These are phyloP conservation scores for Chloropsis cyanopogon DNA, from an alignment of 2,113 vertebrate species.

Conservation along the genomic window DNA sequence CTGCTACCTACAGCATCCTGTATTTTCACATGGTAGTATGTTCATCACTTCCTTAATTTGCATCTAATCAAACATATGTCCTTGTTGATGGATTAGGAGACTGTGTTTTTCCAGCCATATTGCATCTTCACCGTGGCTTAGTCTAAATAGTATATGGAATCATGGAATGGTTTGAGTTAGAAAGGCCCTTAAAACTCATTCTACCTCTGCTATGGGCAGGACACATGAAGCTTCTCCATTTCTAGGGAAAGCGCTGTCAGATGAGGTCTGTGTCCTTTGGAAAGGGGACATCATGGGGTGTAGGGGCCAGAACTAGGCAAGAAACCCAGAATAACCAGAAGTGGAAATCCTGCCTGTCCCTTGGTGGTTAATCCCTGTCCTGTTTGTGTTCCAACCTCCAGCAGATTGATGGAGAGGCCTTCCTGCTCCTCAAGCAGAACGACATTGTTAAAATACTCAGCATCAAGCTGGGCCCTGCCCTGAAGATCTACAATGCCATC, in stretches of 20 bases:
- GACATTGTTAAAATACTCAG: slow-evolving; percentile 92
- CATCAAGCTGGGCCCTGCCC: slow-evolving; percentile 89
- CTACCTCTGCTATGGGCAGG: neutral
- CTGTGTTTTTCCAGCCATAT: neutral
- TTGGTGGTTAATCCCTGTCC: neutral
- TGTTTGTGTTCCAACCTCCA: slow-evolving; percentile 40
- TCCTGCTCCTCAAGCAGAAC: slow-evolving; percentile 88
- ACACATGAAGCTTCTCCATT: neutral
- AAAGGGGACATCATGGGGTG: neutral
- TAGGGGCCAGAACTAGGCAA: neutral
- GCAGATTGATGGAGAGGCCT: slow-evolving; percentile 92
- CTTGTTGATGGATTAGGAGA: neutral
- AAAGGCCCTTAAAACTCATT: neutral
- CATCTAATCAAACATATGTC: neutral
- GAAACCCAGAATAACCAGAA: neutral
- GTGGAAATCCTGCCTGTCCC: neutral
- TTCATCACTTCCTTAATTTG: neutral
- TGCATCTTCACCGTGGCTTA: neutral
- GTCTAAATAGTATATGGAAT: neutral
- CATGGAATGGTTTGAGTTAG: neutral
- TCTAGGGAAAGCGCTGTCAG: neutral
- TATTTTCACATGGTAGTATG: neutral
- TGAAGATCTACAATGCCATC: slow-evolving; percentile 93
- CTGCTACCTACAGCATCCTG: neutral
- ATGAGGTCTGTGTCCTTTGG: neutral